Conservation (phyloP, 2,797 vertebrate genomes). For the Danio choprae region DNA sequence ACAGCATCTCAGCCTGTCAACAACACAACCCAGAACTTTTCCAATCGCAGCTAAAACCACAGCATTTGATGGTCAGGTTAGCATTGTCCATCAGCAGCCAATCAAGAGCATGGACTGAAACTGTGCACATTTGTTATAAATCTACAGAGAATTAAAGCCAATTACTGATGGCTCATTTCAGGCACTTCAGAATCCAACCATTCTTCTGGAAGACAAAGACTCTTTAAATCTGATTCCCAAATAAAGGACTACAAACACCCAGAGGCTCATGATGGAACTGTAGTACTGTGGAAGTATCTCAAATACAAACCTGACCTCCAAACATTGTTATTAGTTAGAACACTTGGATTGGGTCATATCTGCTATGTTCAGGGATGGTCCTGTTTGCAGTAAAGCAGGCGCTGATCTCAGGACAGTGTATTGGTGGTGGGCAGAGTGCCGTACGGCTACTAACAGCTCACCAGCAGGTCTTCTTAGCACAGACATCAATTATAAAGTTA, state of each 20-base stretch:
- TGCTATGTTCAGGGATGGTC: background rate
- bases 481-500: constrained; percentile 66
- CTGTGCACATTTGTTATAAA: no score
- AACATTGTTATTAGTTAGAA: background rate
- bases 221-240: background rate
- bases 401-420: constrained; percentile 45
- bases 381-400: background rate
- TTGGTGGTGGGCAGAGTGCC: constrained; percentile 67
- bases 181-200: no score
- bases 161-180: no score
- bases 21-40: no score
- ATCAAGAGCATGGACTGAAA: no score
- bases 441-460: constrained; percentile 65
- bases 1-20: no score
- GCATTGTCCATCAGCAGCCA: no score
- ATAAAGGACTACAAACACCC: background rate
- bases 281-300: background rate
- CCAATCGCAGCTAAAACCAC: no score
- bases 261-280: background rate
- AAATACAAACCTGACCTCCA: background rate
- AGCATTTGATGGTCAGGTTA: no score
- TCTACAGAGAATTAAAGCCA: no score
- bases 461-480: constrained; percentile 66
- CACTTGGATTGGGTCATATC: background rate
- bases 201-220: no score